A percentile compares a stretch with the other conserved stretches of the same genome.
phyloP scores from a whole-genome alignment of 2,113 vertebrate genomes.

The Hymenochirus boettgeri region DNA sequence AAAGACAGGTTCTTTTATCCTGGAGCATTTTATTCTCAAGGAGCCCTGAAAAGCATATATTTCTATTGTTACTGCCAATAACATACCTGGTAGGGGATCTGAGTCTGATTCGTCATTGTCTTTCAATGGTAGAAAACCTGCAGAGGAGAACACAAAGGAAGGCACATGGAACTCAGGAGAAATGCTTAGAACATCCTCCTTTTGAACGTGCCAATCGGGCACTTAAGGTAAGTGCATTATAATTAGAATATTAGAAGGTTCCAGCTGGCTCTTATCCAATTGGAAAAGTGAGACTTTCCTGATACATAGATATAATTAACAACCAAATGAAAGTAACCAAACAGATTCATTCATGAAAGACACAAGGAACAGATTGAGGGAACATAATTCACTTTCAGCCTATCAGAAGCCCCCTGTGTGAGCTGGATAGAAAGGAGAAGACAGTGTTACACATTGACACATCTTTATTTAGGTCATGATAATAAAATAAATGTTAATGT shows the following conservation, averaged over 20 bases:
- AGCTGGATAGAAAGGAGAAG: too few relatives aligned
- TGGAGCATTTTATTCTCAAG: conserved; percentile 28
- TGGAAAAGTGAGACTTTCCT: neutral
- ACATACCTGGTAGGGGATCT: conserved; percentile 28
- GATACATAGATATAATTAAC: neutral
- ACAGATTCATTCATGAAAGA: too few relatives aligned
- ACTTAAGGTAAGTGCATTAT: conserved; percentile 11
- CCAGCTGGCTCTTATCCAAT: conserved; percentile 1
- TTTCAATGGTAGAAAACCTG: conserved; percentile 21
- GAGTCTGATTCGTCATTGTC: conserved; percentile 30
- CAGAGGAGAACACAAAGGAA: conserved; percentile 27
- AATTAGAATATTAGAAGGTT: conserved; percentile 26
- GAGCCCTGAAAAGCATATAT: conserved; percentile 38
- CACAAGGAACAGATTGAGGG: too few relatives aligned
- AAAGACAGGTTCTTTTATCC: conserved; percentile 24
- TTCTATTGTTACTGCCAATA: conserved; percentile 33
- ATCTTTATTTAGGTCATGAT: too few relatives aligned
- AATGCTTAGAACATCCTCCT: conserved; percentile 17
- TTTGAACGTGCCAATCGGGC: neutral
- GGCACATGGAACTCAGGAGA: neutral
- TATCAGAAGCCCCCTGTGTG: too few relatives aligned
- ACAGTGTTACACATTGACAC: too few relatives aligned
- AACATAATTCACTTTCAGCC: too few relatives aligned
- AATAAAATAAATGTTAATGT: too few relatives aligned
- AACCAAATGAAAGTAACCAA: neutral